Base-by-base conservation (phyloP, 2,113 vertebrate species). In the Eublepharis macularius region DNA sequence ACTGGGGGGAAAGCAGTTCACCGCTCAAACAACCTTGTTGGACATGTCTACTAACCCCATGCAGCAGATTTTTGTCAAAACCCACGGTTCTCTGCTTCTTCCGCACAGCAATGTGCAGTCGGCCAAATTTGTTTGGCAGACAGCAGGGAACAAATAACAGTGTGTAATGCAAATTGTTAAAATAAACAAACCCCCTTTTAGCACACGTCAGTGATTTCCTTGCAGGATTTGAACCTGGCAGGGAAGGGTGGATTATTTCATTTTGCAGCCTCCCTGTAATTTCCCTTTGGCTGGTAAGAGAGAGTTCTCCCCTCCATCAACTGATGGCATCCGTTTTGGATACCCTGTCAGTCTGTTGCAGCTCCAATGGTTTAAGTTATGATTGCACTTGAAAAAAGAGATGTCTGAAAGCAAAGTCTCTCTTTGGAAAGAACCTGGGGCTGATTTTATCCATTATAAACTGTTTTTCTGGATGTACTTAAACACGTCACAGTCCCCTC, bases 21-120 rank as follows among this genome's bases (percentile, higher is more conserved):
- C 81, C 13, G 0, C 1, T 85, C 83, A 81, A 63, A 2, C 12
- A 73, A 1, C 4, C 11, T 63, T 0, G 0, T 80, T 82, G 41
- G 12, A 1, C 16, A 19, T 26, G 36, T 81, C 39, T 79, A 60
- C 0, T 34, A 51, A 29, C 7, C 68, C 68, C 1, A 8, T 8
- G 19, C n/a, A 85, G 29, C 14, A 87, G 81, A 75, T 79, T 43
- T 2, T 63, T 34, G 17, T 83, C 70, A 65, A 85, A 88, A 19
- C 29, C 60, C 66, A 19, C 11, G 43, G 16, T 39, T 87, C 14
- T 54, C 63, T 65, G 63, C 24, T 34, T 81, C 83, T 68, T 60
- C 32, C 4, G 0, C 41, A 39, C 21, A 83, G 78, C 83, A 79
- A 54, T 32, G 1, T 51, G 41, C 57, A 87, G 14, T 80, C 72